phyloP scores from a whole-genome alignment of 2,113 vertebrate genomes.

The Corythaixoides concolor region DNA sequence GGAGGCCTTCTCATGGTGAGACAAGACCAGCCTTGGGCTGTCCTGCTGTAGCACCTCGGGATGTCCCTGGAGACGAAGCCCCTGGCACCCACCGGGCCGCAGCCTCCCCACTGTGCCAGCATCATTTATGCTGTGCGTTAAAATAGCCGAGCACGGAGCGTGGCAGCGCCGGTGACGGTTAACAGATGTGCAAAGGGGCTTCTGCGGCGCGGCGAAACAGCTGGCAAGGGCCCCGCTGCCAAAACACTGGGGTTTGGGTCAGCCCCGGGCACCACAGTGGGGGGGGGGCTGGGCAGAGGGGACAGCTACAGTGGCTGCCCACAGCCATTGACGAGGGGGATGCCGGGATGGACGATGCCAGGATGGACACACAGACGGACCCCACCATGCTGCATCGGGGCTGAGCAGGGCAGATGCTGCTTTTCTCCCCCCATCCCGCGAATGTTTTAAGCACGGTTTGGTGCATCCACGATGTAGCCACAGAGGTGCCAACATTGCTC shows the following conservation, averaged over 20 bases:
- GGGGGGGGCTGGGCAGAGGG: not conserved
- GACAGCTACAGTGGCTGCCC: fast-evolving
- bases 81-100: not conserved
- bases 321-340: not conserved
- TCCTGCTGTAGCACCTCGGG: not conserved
- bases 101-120: not conserved
- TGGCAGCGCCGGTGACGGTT: not conserved
- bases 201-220: not conserved
- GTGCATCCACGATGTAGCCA: not conserved
- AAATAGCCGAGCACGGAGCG: fast-evolving
- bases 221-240: fast-evolving
- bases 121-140: not conserved
- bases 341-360: not conserved
- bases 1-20: not conserved
- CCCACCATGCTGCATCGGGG: fast-evolving
- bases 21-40: fast-evolving
- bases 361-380: not conserved
- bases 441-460: not conserved
- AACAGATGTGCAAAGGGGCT: not conserved
- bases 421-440: not conserved
- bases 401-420: not conserved
- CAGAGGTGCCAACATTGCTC: not conserved
- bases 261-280: not conserved
- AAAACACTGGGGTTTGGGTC: not conserved
- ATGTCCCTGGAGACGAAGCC: not conserved